These are phyloP conservation scores for Ptilorrhoa leucosticta DNA, from an alignment of 2,113 vertebrate species.

Conservation along the genomic window DNA sequence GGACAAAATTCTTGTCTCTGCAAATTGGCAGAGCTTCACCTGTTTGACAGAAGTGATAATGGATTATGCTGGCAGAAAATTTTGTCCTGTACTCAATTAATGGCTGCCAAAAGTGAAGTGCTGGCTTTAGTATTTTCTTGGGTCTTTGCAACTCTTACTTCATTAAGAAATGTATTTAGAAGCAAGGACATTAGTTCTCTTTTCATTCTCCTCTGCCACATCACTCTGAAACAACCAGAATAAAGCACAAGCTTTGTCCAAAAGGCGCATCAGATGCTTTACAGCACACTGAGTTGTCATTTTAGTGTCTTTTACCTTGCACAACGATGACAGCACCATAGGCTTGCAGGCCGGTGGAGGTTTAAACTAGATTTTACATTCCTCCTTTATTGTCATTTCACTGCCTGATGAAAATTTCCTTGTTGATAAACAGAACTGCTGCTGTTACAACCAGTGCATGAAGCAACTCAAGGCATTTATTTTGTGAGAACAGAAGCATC, in stretches of 20 bases:
- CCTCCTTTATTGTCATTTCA: not conserved
- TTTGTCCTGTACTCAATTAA: not conserved
- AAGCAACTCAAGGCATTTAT: not conserved
- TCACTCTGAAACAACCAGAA: not conserved
- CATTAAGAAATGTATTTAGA: slow-evolving; percentile 24
- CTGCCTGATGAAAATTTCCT: not conserved
- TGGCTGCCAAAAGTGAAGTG: not conserved
- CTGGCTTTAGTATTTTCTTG: not conserved
- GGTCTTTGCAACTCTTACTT: not conserved
- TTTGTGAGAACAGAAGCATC: not conserved
- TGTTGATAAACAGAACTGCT: not conserved
- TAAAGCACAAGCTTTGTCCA: not conserved
- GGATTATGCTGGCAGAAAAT: not conserved
- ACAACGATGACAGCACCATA: not conserved
- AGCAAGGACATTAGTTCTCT: not conserved
- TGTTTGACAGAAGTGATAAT: not conserved
- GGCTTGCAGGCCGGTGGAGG: not conserved
- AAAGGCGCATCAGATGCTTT: not conserved
- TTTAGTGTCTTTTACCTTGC: not conserved
- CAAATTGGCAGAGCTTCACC: not conserved
- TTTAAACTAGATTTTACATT: not conserved
- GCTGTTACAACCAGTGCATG: not conserved
- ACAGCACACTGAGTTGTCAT: not conserved
- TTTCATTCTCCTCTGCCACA: not conserved
- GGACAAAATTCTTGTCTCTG: not conserved